phyloP scores from a whole-genome alignment of 2,888 invertebrate genomes.

The Ochropleura plecta region DNA sequence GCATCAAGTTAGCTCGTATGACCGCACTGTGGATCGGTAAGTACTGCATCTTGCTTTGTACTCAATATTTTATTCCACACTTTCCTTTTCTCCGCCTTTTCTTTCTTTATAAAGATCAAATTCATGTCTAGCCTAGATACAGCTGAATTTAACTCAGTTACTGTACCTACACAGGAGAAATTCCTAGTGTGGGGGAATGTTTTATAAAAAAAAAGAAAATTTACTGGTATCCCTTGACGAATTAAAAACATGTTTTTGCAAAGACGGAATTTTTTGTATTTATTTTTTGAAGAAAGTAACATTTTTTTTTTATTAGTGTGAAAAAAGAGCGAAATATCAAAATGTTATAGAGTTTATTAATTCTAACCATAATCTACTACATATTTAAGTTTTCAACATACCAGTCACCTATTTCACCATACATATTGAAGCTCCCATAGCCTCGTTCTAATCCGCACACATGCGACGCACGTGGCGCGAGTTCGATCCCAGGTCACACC shows the following conservation, averaged over 20 bases:
- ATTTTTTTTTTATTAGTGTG: not conserved
- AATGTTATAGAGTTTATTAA: not conserved
- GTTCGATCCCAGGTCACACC: conserved; percentile 50
- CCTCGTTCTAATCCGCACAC: not conserved
- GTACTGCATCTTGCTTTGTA: conserved; percentile 60
- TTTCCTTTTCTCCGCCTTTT: no score
- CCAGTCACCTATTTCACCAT: conserved; percentile 18
- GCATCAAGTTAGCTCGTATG: conserved; percentile 98
- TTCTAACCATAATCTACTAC: not conserved
- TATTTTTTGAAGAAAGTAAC: not conserved
- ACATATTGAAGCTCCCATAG: not conserved
- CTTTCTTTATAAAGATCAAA: no score
- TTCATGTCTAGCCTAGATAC: not conserved
- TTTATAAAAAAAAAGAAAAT: no score
- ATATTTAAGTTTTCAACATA: not conserved
- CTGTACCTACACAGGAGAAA: no score
- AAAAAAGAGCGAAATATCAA: not conserved
- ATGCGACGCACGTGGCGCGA: conserved; percentile 17
- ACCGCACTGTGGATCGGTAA: conserved; percentile 97
- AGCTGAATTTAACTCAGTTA: not conserved
- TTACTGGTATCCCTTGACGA: not conserved
- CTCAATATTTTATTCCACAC: not conserved
- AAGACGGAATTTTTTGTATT: not conserved
- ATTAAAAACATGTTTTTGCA: not conserved
- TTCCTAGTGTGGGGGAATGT: no score